phyloP scores from a whole-genome alignment of 1,140 invertebrate species.

The Trigoniulus corallinus region DNA sequence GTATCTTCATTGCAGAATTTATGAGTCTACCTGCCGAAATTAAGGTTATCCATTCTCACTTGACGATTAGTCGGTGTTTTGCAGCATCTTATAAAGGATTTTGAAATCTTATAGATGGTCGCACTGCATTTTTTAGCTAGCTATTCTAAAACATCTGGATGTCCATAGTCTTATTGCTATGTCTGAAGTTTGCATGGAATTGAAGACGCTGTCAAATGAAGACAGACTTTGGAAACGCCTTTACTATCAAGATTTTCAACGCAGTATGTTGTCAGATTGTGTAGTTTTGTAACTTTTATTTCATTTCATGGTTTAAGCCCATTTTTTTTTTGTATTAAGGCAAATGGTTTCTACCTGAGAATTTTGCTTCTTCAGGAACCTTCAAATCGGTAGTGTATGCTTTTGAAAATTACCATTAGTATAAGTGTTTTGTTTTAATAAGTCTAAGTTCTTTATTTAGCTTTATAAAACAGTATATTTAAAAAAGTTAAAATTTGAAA shows the following conservation, averaged over 20 bases:
- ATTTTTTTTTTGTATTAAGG: too few relatives aligned
- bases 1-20: too few relatives aligned
- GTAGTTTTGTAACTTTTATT: too few relatives aligned
- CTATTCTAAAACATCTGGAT: not conserved
- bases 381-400: not conserved
- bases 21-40: too few relatives aligned
- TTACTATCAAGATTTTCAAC: not conserved
- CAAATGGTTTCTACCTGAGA: not conserved
- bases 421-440: too few relatives aligned
- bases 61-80: too few relatives aligned
- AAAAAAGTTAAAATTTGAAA: not conserved
- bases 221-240: not conserved
- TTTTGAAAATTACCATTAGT: not conserved
- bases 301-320: too few relatives aligned
- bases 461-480: not conserved
- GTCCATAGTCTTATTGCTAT: not conserved
- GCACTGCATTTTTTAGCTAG: not conserved
- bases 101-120: too few relatives aligned
- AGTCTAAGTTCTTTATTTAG: too few relatives aligned
- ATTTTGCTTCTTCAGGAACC: not conserved
- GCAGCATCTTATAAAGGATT: too few relatives aligned
- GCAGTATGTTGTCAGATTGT: too few relatives aligned
- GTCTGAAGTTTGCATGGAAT: not conserved
- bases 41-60: too few relatives aligned
- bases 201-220: not conserved